Conservation (phyloP, 2,888 invertebrate genomes). For the Pyrrhosoma nymphula region DNA sequence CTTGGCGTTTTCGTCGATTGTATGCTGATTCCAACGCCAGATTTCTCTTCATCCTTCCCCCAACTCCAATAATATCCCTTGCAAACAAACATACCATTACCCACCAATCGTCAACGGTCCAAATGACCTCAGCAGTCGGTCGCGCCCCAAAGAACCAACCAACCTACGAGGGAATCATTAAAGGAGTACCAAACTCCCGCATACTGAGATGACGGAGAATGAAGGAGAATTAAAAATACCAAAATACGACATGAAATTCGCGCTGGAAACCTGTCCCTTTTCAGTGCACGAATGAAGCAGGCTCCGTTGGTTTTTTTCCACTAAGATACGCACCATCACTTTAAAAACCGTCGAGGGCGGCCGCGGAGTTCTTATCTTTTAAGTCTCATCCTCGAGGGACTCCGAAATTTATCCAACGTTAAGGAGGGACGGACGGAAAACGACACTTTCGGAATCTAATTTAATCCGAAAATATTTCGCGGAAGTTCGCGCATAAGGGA, state of each 20-base stretch:
- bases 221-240: too few species aligned
- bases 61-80: too few species aligned
- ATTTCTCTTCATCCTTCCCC: too few species aligned
- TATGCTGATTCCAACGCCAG: too few species aligned
- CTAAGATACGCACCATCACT: background rate
- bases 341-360: background rate
- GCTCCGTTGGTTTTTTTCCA: background rate
- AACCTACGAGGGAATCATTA: too few species aligned
- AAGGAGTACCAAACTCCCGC: too few species aligned
- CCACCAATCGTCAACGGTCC: too few species aligned
- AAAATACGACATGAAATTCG: background rate
- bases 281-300: background rate
- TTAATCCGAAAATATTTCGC: background rate
- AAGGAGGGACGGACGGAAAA: background rate
- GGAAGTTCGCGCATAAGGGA: background rate
- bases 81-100: too few species aligned
- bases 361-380: background rate
- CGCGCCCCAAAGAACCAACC: too few species aligned
- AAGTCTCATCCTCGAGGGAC: background rate
- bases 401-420: background rate
- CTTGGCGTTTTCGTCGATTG: too few species aligned
- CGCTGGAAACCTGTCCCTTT: background rate
- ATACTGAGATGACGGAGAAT: too few species aligned
- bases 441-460: slow-evolving; percentile 18
- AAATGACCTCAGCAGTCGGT: too few species aligned